Evolutionary conservation across 2,797 vertebrate genomes (phyloP).

Genomic region (Champsocephalus gunnari): DNA sequence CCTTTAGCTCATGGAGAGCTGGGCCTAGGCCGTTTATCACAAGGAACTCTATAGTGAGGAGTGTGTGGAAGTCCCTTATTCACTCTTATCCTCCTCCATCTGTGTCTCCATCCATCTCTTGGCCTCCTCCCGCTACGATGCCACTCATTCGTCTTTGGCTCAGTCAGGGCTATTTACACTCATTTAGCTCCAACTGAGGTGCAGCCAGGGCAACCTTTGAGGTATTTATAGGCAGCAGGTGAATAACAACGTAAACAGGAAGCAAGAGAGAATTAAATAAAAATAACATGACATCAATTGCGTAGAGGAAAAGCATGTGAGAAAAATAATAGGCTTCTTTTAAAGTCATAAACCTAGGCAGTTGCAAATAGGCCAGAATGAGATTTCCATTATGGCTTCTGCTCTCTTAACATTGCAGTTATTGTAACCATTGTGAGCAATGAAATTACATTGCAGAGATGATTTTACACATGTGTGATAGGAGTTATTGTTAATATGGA

Average conservation of each 20-base stretch:
- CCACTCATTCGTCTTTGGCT: constrained; percentile 69
- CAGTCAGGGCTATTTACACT: constrained; percentile 77
- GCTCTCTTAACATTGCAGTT: constrained; percentile 49
- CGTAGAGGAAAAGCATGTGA: not conserved
- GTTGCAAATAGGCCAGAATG: constrained; percentile 17
- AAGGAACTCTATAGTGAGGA: constrained; percentile 51
- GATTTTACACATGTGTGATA: constrained; percentile 71
- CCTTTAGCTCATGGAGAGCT: constrained; percentile 24
- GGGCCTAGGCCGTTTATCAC: constrained; percentile 54
- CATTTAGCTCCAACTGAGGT: constrained; percentile 76
- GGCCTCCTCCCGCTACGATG: constrained; percentile 54
- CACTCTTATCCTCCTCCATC: constrained; percentile 55
- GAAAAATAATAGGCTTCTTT: constrained; percentile 4
- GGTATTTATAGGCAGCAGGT: constrained; percentile 65
- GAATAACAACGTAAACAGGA: constrained; percentile 42
- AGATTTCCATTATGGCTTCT: constrained; percentile 32
- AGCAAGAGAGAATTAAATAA: constrained; percentile 14
- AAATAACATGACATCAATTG: constrained; percentile 19
- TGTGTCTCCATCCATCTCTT: constrained; percentile 71
- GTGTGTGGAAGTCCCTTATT: constrained; percentile 46
- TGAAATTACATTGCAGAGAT: constrained; percentile 60
- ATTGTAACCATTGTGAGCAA: constrained; percentile 65
- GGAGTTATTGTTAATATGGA: constrained; percentile 72
- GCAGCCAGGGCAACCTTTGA: constrained; percentile 45
- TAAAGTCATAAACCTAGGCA: not conserved